Percentiles rank a stretch among this genome's conserved stretches.
Conservation (phyloP, 1,140 invertebrate species). For the Trachelipus rathkii region DNA sequence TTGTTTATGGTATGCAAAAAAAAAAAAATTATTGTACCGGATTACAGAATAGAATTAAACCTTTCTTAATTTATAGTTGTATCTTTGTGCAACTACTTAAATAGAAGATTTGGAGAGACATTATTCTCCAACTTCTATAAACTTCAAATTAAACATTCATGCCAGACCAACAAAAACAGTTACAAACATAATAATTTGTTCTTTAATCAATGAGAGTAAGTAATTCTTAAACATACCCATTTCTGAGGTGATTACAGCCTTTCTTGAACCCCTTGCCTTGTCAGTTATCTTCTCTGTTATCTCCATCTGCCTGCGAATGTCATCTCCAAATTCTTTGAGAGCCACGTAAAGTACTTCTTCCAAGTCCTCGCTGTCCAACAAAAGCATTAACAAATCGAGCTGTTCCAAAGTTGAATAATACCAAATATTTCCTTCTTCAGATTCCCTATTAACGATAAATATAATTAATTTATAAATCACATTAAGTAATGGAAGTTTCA, state of each 20-base stretch:
- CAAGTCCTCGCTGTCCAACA: slow-evolving; percentile 72
- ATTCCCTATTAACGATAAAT: slow-evolving; percentile 48
- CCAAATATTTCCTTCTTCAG: slow-evolving; percentile 60
- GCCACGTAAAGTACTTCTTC: slow-evolving; percentile 76
- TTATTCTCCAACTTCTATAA: too few relatives aligned
- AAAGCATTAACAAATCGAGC: slow-evolving; percentile 72
- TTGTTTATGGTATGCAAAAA: too few relatives aligned
- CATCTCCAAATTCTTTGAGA: slow-evolving; percentile 78
- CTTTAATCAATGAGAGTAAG: not conserved
- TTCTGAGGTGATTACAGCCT: slow-evolving; percentile 83
- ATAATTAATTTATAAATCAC: not conserved
- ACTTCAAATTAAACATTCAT: too few relatives aligned
- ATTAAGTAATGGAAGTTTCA: too few relatives aligned
- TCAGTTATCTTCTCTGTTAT: slow-evolving; percentile 86
- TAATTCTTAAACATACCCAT: slow-evolving; percentile 64
- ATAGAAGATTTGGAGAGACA: too few relatives aligned
- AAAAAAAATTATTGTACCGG: too few relatives aligned
- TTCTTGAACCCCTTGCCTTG: slow-evolving; percentile 75
- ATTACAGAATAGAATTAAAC: too few relatives aligned
- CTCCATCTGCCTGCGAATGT: slow-evolving; percentile 88
- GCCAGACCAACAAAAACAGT: too few relatives aligned
- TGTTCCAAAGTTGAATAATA: slow-evolving; percentile 82
- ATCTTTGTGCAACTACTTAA: too few relatives aligned
- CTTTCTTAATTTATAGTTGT: too few relatives aligned
- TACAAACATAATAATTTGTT: slow-evolving; percentile 7